These are phyloP conservation scores for Pelodiscus sinensis DNA, from an alignment of 2,113 vertebrate species.

Conservation along the genomic window DNA sequence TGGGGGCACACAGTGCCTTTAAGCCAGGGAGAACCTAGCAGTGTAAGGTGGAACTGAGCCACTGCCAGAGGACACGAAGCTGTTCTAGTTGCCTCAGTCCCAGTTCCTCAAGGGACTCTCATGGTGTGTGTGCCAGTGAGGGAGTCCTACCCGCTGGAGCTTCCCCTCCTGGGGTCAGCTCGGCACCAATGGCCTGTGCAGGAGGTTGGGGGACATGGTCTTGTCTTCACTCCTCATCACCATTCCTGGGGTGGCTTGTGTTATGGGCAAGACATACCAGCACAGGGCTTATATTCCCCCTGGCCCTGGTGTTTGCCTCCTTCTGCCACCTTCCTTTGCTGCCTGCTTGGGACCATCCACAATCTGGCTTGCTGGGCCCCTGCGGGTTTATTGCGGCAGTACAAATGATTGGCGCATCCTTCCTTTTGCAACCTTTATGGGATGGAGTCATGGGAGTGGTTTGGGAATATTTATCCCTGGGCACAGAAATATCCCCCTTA, in stretches of 20 bases:
- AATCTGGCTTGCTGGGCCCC: background rate
- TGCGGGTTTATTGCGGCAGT: background rate
- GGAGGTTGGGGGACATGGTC: accelerated
- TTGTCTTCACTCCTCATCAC: background rate
- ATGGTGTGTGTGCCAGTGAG: background rate
- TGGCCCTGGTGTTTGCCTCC: background rate
- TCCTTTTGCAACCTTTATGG: background rate
- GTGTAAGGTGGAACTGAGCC: background rate
- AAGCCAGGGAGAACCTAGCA: background rate
- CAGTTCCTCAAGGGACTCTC: background rate
- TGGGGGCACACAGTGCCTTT: background rate
- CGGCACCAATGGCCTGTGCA: accelerated
- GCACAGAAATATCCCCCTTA: accelerated
- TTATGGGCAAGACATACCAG: background rate
- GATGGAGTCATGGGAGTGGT: background rate
- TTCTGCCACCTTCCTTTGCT: background rate
- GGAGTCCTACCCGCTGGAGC: background rate
- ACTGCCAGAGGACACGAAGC: background rate
- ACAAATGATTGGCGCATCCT: accelerated
- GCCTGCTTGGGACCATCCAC: background rate
- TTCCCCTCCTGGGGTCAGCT: background rate
- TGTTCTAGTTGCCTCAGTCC: background rate
- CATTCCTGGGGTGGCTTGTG: background rate
- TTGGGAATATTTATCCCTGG: background rate
- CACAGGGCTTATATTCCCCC: background rate